These are phyloP conservation scores for Sussaba pulchella DNA, from an alignment of 2,888 invertebrate genomes.

Conservation along the genomic window DNA sequence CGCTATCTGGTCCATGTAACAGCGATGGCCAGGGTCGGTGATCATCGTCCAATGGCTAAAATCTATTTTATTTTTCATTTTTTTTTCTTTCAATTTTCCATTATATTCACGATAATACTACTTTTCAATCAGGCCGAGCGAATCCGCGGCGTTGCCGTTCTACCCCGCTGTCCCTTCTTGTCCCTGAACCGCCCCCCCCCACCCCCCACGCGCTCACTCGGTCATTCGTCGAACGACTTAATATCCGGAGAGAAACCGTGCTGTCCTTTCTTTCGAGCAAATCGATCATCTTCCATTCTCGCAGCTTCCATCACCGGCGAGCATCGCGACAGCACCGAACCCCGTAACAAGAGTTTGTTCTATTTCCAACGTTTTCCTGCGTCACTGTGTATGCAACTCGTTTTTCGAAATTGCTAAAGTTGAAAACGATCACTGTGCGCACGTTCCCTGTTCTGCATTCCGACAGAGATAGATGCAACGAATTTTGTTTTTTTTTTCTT, in stretches of 20 bases:
- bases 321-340: conserved; percentile 11
- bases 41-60: conserved; percentile 1
- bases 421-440: conserved; percentile 39
- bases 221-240: conserved; percentile 53
- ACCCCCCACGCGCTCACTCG: conserved; percentile 8
- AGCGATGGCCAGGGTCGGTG: neutral
- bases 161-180: conserved; percentile 18
- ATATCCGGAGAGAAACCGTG: conserved; percentile 47
- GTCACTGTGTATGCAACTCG: conserved; percentile 20
- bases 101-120: conserved; percentile 37
- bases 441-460: conserved; percentile 8
- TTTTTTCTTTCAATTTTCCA: neutral
- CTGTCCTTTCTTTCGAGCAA: conserved; percentile 40
- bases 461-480: conserved; percentile 12
- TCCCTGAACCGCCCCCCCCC: neutral
- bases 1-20: no score
- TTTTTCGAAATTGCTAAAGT: conserved; percentile 62
- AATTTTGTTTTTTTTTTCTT: neutral
- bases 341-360: neutral
- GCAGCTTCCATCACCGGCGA: conserved; percentile 28
- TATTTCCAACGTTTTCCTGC: conserved; percentile 16
- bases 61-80: conserved; percentile 8
- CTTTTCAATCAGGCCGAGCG: conserved; percentile 39
- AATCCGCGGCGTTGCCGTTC: conserved; percentile 10
- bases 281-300: conserved; percentile 52